Base-by-base conservation (phyloP, 2,888 invertebrate genomes). In the Hermaeophaga mercurialis region DNA sequence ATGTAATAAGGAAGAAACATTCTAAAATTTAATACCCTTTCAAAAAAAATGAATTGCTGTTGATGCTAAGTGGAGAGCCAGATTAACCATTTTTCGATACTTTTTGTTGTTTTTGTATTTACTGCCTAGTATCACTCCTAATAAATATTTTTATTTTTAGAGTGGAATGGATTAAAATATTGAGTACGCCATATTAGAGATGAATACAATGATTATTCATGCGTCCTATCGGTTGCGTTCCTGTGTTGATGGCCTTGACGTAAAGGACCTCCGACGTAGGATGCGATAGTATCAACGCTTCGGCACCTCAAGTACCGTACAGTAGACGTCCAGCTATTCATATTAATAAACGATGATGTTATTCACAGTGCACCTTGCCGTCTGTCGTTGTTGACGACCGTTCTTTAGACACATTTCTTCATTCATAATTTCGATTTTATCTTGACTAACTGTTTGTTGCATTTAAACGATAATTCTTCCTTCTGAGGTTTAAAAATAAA, bases 381-480 rank as follows among this genome's bases (percentile, higher is more conserved):
- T 59, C 54, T 55, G 39, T 38, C 24, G 28, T 33, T 28, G 19
- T 14, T 18, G 48, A 45, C 45, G 34, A 54, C 41, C 54, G 59
- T 62, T 64, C 63, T 67, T 68, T 66, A 66, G 67, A 65, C 68
- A 70, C 65, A 66, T 65, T 65, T 65, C 62, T 63, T 68, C 66
- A 68, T 69, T 70, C 68, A 68, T 69, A 70, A 68, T 69, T 69
- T 69, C 66, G 68, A 68, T 68, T 59, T 66, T 64, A 68, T 68
- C 68, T 49, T 62, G 55, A 50, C 64, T 66, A 66, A 68, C 68
- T 62, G 66, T 66, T 62, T 58, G 54, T 44, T n/a, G n/a, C n/a
- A n/a, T n/a, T n/a, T n/a, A n/a, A n/a, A n/a, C n/a, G n/a, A n/a
- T n/a, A n/a, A n/a, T n/a, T n/a, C n/a, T n/a, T n/a, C n/a, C n/a